Evolutionary conservation across 2,113 vertebrate genomes (phyloP).

Genomic region (Semnopithecus entellus): DNA sequence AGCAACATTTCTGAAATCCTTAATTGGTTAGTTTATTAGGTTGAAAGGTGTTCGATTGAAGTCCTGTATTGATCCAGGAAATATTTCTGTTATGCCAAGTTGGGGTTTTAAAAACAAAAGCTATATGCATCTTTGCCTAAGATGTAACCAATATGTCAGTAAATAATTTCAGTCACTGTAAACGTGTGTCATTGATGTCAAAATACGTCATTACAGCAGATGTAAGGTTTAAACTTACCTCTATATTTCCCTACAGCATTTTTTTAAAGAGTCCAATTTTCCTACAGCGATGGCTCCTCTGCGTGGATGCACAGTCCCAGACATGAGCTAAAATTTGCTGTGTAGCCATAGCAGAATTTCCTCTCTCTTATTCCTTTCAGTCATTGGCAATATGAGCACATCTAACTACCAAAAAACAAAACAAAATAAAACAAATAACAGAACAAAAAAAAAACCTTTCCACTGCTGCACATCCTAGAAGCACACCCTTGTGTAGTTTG

Average conservation of each 20-base stretch:
- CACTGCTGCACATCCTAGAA: neutral
- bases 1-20: neutral
- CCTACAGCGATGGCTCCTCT: neutral
- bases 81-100: neutral
- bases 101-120: neutral
- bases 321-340: neutral
- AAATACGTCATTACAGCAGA: neutral
- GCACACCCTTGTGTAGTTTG: neutral
- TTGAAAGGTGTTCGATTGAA: neutral
- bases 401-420: neutral
- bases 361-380: neutral
- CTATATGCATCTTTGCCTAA: neutral
- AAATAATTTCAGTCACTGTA: neutral
- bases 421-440: neutral
- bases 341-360: neutral
- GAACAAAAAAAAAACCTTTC: too few relatives aligned
- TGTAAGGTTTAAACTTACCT: neutral
- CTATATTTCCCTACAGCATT: neutral
- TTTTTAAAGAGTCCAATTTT: neutral
- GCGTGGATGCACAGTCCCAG: neutral
- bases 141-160: neutral
- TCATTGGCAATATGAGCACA: neutral
- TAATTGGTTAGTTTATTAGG: neutral
- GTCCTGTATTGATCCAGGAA: neutral
- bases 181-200: neutral